A percentile compares a stretch with the other conserved stretches of the same genome.
phyloP scores from a whole-genome alignment of 1,140 invertebrate genomes.

The Zaprionus africanus region DNA sequence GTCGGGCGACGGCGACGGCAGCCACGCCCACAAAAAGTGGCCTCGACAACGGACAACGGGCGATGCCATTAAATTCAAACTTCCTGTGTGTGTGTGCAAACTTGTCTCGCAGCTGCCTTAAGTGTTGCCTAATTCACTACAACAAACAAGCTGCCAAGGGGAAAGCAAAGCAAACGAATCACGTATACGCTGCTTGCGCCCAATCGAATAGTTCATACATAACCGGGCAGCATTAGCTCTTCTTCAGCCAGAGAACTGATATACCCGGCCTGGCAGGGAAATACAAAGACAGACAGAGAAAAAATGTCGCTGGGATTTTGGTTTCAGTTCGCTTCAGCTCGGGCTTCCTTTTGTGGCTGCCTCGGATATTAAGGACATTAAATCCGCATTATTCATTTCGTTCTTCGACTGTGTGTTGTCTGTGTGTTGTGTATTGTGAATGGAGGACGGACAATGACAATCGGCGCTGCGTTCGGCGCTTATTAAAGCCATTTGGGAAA shows the following conservation, averaged over 20 bases:
- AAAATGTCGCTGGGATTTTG: slow-evolving; percentile 37
- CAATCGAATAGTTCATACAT: not conserved
- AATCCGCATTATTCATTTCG: slow-evolving; percentile 69
- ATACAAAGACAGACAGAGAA: slow-evolving; percentile 5
- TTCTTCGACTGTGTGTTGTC: slow-evolving; percentile 8
- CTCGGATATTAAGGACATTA: slow-evolving; percentile 68
- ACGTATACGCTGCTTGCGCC: slow-evolving; percentile 15
- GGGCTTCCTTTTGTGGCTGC: slow-evolving; percentile 51
- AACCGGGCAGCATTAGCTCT: not conserved
- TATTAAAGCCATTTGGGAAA: slow-evolving; percentile 61
- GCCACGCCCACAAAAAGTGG: slow-evolving; percentile 32
- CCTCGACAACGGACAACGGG: slow-evolving; percentile 20
- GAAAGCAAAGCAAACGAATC: not conserved
- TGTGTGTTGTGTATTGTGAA: not conserved
- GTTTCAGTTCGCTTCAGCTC: slow-evolving; percentile 31
- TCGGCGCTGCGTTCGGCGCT: slow-evolving; percentile 37
- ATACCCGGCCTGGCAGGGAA: not conserved
- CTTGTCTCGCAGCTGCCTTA: slow-evolving; percentile 54
- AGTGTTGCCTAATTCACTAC: slow-evolving; percentile 68
- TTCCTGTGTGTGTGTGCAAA: slow-evolving; percentile 43
- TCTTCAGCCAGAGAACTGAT: not conserved
- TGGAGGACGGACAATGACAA: slow-evolving; percentile 45
- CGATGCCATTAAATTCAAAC: slow-evolving; percentile 64
- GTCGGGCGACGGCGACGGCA: not conserved
- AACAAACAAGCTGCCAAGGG: slow-evolving; percentile 23